Evolutionary conservation across 2,888 invertebrate genomes (phyloP).

Genomic region (Latrodectus hesperus): DNA sequence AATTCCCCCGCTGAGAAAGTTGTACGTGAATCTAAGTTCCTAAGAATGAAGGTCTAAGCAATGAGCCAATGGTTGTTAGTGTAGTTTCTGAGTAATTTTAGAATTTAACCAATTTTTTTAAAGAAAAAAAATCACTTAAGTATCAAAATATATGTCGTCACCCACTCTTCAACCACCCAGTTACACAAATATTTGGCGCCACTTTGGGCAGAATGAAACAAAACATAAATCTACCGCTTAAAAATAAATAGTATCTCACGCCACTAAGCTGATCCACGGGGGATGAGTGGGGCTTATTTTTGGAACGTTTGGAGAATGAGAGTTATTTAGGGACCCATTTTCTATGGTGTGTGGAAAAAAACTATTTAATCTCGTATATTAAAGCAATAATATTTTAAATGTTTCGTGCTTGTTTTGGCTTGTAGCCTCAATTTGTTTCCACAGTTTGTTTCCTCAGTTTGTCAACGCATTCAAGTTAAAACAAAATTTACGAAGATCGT

Average conservation of each 20-base stretch:
- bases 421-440: too few relatives aligned
- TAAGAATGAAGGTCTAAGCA: too few relatives aligned
- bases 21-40: too few relatives aligned
- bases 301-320: background rate
- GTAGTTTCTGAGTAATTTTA: too few relatives aligned
- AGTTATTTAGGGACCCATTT: background rate
- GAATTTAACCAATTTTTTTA: too few relatives aligned
- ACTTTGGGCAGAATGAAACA: background rate
- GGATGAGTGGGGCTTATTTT: background rate
- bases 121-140: too few relatives aligned
- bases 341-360: background rate
- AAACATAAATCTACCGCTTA: background rate
- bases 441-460: too few relatives aligned
- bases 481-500: too few relatives aligned
- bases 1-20: too few relatives aligned
- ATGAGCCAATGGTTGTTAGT: too few relatives aligned
- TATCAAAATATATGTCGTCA: background rate
- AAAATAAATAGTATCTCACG: constrained; percentile 5
- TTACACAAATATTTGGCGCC: background rate
- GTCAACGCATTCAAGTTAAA: too few relatives aligned
- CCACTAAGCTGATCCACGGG: background rate
- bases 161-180: background rate
- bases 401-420: too few relatives aligned
- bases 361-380: background rate
- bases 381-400: background rate